Evolutionary conservation across 1,140 invertebrate species (phyloP), one percentile per base, ranked within the genome.

Genomic region (Bombus waltoni): DNA sequence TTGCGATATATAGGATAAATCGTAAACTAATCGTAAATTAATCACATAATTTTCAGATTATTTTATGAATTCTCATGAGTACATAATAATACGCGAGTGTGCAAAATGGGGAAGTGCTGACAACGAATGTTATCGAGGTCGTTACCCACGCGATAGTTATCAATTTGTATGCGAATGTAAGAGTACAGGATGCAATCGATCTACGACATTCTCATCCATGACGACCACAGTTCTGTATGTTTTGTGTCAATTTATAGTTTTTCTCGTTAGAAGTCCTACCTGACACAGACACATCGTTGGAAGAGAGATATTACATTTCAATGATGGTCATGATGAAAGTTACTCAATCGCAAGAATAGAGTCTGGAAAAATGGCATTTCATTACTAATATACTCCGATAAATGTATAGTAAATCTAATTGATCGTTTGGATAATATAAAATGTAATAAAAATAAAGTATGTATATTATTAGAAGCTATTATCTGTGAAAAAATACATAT

Each of bases 161-260:
- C 92, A 92, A 74, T 62, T 82, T 28, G 78, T 89, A 38, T 93
- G 92, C 78, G 92, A 93, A 75, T 93, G 92, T 32, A 75, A 86
- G 47, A 86, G 82, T 53, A 77, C 79, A 6, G 88, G 89, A 62
- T 93, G 91, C 65, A 93, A 93, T 88, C 83, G 66, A 40, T 89
- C 88, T 15, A 62, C 57, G 42, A 85, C 32, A 66, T 78, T 35
- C 9, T 84, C 53, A 57, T 35, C 57, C 28, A 35, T 44, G 11
- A n/a, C n/a, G 5, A 32, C 62, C 42, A 66, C 66, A 35, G 79
- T 80, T 15, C 32, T 82, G 18, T 79, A 70, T 38, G 40, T 65
- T 28, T 22, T 82, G n/a, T 83, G 74, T 35, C 73, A 85, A 13
- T n/a, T 89, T 15, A 32, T 66, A 4, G 25, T 87, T 38, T 22